These are phyloP conservation scores for Epistrophella euchroma DNA, from an alignment of 2,888 invertebrate species.

Conservation along the genomic window DNA sequence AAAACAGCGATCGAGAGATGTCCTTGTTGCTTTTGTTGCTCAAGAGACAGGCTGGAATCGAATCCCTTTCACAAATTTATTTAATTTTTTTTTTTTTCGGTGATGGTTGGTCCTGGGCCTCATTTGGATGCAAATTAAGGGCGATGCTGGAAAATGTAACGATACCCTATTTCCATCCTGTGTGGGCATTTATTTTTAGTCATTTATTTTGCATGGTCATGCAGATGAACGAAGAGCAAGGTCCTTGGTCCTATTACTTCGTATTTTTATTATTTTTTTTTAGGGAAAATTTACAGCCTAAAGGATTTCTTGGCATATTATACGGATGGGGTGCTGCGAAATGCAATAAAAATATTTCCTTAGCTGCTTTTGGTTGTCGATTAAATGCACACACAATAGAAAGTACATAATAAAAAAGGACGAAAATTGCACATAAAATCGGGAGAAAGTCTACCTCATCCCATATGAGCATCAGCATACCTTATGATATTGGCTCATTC, in stretches of 20 bases:
- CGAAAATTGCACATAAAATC: conserved; percentile 60
- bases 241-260: conserved; percentile 33
- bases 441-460: conserved; percentile 38
- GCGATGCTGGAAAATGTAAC: conserved; percentile 70
- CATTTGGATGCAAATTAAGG: conserved; percentile 76
- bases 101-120: conserved; percentile 56
- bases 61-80: conserved; percentile 52
- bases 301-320: conserved; percentile 41
- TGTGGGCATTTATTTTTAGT: conserved; percentile 71
- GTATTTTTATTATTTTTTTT: conserved; percentile 7
- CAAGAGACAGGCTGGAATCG: conserved; percentile 50
- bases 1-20: conserved; percentile 59
- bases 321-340: conserved; percentile 56
- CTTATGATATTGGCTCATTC: conserved; percentile 38
- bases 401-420: conserved; percentile 31
- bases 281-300: conserved; percentile 39
- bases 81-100: conserved; percentile 23
- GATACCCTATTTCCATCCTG: conserved; percentile 68
- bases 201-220: conserved; percentile 75
- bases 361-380: conserved; percentile 34
- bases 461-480: conserved; percentile 23
- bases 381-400: conserved; percentile 68
- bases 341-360: conserved; percentile 70
- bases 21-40: conserved; percentile 56
- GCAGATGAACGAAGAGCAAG: conserved; percentile 67